These are phyloP conservation scores for Antigone vipio DNA, from an alignment of 2,113 vertebrate species.

Conservation along the genomic window DNA sequence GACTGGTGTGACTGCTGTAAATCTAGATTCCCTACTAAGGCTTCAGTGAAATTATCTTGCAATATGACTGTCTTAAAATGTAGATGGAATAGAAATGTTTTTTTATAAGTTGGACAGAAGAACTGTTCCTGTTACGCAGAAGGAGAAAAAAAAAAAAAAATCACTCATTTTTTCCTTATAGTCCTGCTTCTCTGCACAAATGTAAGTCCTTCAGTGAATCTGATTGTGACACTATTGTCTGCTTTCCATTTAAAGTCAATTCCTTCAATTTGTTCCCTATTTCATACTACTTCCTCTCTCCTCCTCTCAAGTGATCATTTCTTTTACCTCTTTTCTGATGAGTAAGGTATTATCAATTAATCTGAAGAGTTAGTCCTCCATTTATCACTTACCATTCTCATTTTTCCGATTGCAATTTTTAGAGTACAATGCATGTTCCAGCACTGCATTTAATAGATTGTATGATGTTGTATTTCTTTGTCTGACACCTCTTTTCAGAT, in stretches of 20 bases:
- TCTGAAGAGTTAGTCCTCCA: conserved; percentile 7
- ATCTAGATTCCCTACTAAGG: background rate
- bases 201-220: background rate
- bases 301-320: background rate
- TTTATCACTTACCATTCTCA: background rate
- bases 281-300: background rate
- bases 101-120: background rate
- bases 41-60: background rate
- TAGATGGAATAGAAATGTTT: background rate
- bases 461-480: background rate
- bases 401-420: background rate
- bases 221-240: background rate
- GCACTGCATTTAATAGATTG: background rate
- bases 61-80: background rate
- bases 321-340: background rate
- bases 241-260: conserved; percentile 27
- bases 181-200: background rate
- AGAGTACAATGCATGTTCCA: background rate
- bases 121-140: background rate
- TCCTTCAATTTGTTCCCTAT: conserved; percentile 19
- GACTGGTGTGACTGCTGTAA: background rate
- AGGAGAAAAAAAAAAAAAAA: background rate
- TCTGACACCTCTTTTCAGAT: background rate
- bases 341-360: conserved; percentile 39
- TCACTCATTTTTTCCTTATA: background rate